Conservation (phyloP, 2,888 invertebrate species). For the Nephrotoma appendiculata region DNA sequence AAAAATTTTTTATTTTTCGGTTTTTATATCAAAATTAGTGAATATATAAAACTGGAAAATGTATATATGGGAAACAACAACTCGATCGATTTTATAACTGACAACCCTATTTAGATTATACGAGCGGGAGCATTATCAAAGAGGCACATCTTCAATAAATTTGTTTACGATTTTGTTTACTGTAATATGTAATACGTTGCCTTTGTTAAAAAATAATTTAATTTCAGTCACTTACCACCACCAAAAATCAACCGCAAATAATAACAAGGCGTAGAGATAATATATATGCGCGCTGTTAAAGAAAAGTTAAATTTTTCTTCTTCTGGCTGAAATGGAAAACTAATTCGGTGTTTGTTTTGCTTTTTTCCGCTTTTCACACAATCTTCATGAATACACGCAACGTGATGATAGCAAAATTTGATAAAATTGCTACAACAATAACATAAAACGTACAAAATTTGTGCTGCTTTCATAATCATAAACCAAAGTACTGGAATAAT, state of each 20-base stretch:
- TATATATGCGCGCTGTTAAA: not conserved
- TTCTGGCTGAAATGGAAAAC: not conserved
- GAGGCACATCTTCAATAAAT: not conserved
- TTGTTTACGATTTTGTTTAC: not conserved
- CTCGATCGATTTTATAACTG: not conserved
- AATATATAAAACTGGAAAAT: not conserved
- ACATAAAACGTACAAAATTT: not conserved
- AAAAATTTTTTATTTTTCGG: not conserved
- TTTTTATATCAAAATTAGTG: not conserved
- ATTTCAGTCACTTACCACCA: not conserved
- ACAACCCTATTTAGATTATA: not conserved
- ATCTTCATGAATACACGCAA: not conserved
- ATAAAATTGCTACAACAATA: not conserved
- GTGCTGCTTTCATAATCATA: not conserved
- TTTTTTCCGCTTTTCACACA: not conserved
- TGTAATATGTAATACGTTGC: not conserved
- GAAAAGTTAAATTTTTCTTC: not conserved
- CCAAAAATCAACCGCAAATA: not conserved
- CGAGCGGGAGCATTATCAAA: not conserved
- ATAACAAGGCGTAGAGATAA: not conserved
- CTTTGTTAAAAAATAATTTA: not conserved
- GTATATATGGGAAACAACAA: not conserved
- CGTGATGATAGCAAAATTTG: not conserved
- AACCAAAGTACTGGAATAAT: not conserved
- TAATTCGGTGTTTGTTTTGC: not conserved